A percentile compares a stretch with the other conserved stretches of the same genome.
Evolutionary conservation across 2,797 vertebrate species (phyloP).

Genomic region (Prunella strophiata): DNA sequence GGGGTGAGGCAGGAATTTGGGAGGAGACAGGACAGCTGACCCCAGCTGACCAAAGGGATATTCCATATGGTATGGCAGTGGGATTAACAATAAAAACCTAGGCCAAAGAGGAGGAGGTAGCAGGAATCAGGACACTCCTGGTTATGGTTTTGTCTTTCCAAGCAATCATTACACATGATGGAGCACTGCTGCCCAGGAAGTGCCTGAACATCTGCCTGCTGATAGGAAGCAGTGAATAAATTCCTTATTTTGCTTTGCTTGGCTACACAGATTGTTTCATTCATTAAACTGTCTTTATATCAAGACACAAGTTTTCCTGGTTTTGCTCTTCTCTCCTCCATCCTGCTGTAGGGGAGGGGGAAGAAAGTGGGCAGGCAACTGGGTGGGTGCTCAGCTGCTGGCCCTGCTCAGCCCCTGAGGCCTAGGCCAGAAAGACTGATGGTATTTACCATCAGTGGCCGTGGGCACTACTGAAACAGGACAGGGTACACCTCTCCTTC

Average conservation of each 20-base stretch:
- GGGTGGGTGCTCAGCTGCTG: neutral
- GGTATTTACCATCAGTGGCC: neutral
- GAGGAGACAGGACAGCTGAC: neutral
- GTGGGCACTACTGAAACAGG: neutral
- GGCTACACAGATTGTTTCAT: neutral
- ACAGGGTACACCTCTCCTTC: neutral
- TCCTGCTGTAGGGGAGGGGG: accelerated
- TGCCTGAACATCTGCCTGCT: neutral
- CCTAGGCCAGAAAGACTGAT: neutral
- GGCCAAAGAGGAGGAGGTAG: neutral
- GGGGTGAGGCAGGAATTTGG: neutral
- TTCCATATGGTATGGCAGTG: too few species aligned
- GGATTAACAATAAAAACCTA: neutral
- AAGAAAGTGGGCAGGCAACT: neutral
- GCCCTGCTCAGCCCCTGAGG: neutral
- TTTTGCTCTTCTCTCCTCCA: neutral
- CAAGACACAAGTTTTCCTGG: neutral
- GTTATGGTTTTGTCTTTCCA: neutral
- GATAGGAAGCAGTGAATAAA: neutral
- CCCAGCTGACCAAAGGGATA: neutral
- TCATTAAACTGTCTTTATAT: neutral
- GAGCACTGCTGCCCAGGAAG: neutral
- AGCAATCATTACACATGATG: accelerated
- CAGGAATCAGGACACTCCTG: accelerated
- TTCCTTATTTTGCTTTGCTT: neutral